Base-by-base conservation (phyloP, 2,113 vertebrate species). In the Esox niger region DNA sequence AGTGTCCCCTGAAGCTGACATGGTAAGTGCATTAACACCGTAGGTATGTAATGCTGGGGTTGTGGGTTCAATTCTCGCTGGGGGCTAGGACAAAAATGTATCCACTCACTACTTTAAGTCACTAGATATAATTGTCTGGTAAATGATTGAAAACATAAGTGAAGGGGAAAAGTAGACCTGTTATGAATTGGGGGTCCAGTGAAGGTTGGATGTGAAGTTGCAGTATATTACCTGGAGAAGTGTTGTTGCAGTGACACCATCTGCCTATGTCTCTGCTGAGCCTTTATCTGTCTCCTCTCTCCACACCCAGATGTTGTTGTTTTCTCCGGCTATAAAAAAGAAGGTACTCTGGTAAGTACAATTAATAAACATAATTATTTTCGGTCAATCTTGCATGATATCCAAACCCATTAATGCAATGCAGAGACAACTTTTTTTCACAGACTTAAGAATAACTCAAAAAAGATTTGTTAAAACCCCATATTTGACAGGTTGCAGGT, bases 171-270 rank as follows among this genome's bases (percentile, higher is more conserved):
- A n/a, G n/a, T n/a, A n/a, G n/a, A n/a, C n/a, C n/a, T n/a, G n/a
- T n/a, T n/a, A n/a, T n/a, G n/a, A n/a, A n/a, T n/a, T n/a, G n/a
- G n/a, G n/a, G n/a, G n/a, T n/a, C n/a, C n/a, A n/a, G n/a, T n/a
- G n/a, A n/a, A n/a, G n/a, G 25, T 5, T 20, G 27, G 11, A 30
- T 20, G 47, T 21, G 47, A n/a, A 21, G 13, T 13, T 59, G 29
- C 6, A 2, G 17, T 59, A 10, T 26, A 21, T 25, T 82, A 89
- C 88, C 88, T 89, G 88, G 86, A 87, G 88, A 85, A 87, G 86
- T 84, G 79, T 78, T 87, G 83, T 80, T 87, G 85, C 85, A 88
- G 79, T 75, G 88, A 85, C 79, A 88, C 85, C 88, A 89, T 89
- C 84, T 89, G 88, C 83, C 4, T 52, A 52, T 63, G 47, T 7